Conservation (phyloP, 30 jellyfish, hydroid and myxozoan species). For the Turritopsis dohrnii region DNA sequence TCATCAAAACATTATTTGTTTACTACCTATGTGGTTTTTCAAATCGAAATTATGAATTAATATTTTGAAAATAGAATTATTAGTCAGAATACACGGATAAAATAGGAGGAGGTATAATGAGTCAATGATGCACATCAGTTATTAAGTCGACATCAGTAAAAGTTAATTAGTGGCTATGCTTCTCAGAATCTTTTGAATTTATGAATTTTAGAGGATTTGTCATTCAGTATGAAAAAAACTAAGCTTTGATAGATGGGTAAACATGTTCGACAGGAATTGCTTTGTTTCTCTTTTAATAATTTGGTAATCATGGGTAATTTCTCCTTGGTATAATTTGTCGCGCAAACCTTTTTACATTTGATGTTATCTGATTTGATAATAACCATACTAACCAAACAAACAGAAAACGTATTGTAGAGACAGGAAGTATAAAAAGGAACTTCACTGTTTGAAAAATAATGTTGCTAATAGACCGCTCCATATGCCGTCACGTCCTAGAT, state of each 20-base stretch:
- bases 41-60: neutral
- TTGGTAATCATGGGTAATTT: neutral
- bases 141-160: neutral
- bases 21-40: neutral
- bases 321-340: neutral
- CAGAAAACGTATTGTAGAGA: neutral
- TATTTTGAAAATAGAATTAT: neutral
- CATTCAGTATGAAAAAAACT: too few relatives aligned
- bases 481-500: neutral
- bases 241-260: neutral
- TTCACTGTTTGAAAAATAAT: neutral
- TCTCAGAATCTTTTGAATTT: too few relatives aligned
- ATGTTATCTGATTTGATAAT: neutral
- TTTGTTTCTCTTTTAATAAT: too few relatives aligned
- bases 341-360: neutral
- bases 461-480: neutral
- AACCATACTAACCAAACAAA: neutral
- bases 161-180: neutral
- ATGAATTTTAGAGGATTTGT: too few relatives aligned
- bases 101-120: neutral
- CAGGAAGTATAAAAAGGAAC: neutral
- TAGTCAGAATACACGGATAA: neutral
- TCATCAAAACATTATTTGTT: neutral
- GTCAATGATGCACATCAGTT: neutral
- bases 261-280: neutral